Base-by-base conservation (phyloP, 2,888 invertebrate species). In the Dinocampus coccinellae region DNA sequence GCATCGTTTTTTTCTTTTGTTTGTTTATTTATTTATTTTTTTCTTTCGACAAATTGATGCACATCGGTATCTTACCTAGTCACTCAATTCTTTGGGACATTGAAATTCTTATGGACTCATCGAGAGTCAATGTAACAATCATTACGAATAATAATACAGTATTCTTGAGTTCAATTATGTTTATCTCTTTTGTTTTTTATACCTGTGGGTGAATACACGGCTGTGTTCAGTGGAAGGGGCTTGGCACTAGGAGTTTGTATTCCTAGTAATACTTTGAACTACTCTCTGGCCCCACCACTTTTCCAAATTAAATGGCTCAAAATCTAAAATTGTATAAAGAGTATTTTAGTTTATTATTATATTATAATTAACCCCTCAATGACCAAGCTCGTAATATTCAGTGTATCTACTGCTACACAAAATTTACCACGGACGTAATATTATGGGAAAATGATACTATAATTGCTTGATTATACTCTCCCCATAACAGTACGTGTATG, bases 291-390 rank as follows among this genome's bases (percentile, higher is more conserved):
- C 93, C 92, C 93, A 94, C 89, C 92, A 93, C 80, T 92, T 92
- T 80, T 94, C 94, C 74, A 94, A 88, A 87, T 94, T 92, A 86
- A 94, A 94, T 10, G 94, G 94, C 85, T 93, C 91, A 85, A 94
- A 94, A 88, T 93, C 93, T 83, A 90, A 24, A 64, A 68, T 20
- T 53, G 36, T 4, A 33, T 47, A n/a, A n/a, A n/a, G n/a, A n/a
- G n/a, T n/a, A n/a, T n/a, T n/a, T n/a, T n/a, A n/a, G n/a, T n/a
- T n/a, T n/a, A n/a, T n/a, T n/a, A n/a, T n/a, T n/a, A n/a, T n/a
- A n/a, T n/a, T n/a, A n/a, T n/a, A n/a, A n/a, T n/a, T n/a, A n/a
- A n/a, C n/a, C n/a, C n/a, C n/a, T n/a, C n/a, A n/a, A n/a, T n/a
- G n/a, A n/a, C n/a, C n/a, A n/a, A n/a, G n/a, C n/a, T n/a, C n/a